Evolutionary conservation across 2,888 invertebrate species (phyloP).

Genomic region (Lasioglossum marginatum): DNA sequence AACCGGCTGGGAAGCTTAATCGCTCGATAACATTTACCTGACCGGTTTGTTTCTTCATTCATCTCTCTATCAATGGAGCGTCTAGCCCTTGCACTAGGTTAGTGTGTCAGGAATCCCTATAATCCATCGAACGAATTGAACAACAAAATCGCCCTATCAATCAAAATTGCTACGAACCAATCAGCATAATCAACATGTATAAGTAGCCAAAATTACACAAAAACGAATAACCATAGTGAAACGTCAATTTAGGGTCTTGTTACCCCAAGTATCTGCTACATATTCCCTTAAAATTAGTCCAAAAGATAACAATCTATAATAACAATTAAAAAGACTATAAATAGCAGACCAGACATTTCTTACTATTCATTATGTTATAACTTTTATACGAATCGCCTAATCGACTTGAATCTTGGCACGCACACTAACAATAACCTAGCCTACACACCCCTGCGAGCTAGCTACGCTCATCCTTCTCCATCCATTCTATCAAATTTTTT

Average conservation of each 20-base stretch:
- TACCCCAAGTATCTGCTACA: not conserved
- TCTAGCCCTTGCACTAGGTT: slow-evolving; percentile 50
- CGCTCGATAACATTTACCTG: slow-evolving; percentile 70
- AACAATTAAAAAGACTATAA: not conserved
- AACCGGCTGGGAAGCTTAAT: slow-evolving; percentile 64
- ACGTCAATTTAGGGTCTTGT: not conserved
- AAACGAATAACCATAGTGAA: not conserved
- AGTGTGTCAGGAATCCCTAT: slow-evolving; percentile 51
- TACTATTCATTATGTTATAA: not conserved
- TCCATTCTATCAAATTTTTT: not conserved
- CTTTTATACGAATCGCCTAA: not conserved
- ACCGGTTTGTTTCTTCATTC: slow-evolving; percentile 65
- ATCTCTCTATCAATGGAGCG: slow-evolving; percentile 62
- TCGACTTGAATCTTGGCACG: not conserved
- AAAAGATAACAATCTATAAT: not conserved
- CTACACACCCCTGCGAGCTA: not conserved
- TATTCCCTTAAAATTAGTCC: not conserved
- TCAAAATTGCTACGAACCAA: not conserved
- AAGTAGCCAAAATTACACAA: not conserved
- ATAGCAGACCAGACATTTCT: not conserved
- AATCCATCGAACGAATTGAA: slow-evolving; percentile 24
- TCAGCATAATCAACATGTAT: not conserved
- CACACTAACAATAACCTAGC: not conserved
- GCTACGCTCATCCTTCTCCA: not conserved
- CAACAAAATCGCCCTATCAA: slow-evolving; percentile 20